These are phyloP conservation scores for Malurus cyaneus DNA, from an alignment of 2,113 vertebrate species.

Conservation along the genomic window DNA sequence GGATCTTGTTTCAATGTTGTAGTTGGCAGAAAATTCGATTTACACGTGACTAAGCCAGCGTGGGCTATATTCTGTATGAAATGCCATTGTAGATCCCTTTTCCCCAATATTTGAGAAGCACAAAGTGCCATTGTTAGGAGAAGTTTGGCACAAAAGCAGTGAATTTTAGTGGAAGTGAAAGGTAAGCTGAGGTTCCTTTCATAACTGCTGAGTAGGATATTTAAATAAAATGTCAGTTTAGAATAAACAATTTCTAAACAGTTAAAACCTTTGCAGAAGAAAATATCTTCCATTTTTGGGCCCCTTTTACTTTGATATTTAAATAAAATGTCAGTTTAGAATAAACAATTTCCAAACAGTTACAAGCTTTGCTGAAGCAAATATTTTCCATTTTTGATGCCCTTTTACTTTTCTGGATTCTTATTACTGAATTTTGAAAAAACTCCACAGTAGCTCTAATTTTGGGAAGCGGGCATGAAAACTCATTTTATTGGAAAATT, in stretches of 20 bases:
- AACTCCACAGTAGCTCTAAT: not conserved
- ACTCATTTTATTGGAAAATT: not conserved
- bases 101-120: not conserved
- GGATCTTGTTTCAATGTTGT: not conserved
- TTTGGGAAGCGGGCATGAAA: not conserved
- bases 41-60: not conserved
- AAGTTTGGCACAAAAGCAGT: not conserved
- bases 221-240: not conserved
- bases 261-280: not conserved
- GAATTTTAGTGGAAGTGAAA: conserved; percentile 11
- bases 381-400: not conserved
- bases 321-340: not conserved
- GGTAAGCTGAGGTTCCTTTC: not conserved
- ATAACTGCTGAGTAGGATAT: not conserved
- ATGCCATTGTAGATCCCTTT: not conserved
- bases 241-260: not conserved
- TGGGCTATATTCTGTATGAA: not conserved
- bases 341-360: not conserved
- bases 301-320: not conserved
- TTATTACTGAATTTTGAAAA: not conserved
- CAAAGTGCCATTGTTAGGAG: not conserved
- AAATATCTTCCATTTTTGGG: not conserved
- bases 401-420: not conserved
- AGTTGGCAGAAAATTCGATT: not conserved
- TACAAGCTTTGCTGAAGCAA: not conserved